Base-by-base conservation (phyloP, 1,140 invertebrate species). In the Achroia grisella region DNA sequence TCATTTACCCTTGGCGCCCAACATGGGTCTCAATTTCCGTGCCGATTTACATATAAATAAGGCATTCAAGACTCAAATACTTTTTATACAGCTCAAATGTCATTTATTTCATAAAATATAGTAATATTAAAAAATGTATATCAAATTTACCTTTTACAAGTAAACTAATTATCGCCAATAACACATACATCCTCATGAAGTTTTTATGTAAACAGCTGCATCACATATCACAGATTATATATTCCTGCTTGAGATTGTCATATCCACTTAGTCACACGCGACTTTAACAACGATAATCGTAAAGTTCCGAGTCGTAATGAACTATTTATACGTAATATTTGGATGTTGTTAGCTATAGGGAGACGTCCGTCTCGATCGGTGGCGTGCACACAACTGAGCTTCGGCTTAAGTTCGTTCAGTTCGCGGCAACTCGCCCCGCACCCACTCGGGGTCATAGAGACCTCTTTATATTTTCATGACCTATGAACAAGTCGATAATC, bases 151-250 rank as follows among this genome's bases (percentile, higher is more conserved):
- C 70, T 76, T 76, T 71, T 45, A 73, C 49, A 56, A 73, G 57
- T 50, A 76, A 56, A 51, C 64, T 69, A 44, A 76, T 48, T 45
- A 76, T 51, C 40, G 56, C 62, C 47, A 74, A 62, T 59, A 71
- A 60, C 59, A 73, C 44, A 70, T 71, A 70, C 72, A 76, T 76
- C 70, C 70, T 76, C 61, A 67, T 62, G 48, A 61, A 57, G 49
- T 23, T 58, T 62, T 58, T 48, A 53, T 59, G 56, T 34, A 47
- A 64, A 55, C 47, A 52, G 54, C 63, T 64, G 47, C 54, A 62
- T 79, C 72, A 79, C 75, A 71, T 75, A 62, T 68, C 70, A 78
- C 70, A 67, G 46, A 46, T 41, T 35, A 59, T 44, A 36, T 46
- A 57, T 48, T 37, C 39, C 46, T 23, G 2, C 2, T 2, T 23